These are phyloP conservation scores for Drosophila athabasca DNA, from an alignment of 1,140 invertebrate genomes.

Conservation along the genomic window DNA sequence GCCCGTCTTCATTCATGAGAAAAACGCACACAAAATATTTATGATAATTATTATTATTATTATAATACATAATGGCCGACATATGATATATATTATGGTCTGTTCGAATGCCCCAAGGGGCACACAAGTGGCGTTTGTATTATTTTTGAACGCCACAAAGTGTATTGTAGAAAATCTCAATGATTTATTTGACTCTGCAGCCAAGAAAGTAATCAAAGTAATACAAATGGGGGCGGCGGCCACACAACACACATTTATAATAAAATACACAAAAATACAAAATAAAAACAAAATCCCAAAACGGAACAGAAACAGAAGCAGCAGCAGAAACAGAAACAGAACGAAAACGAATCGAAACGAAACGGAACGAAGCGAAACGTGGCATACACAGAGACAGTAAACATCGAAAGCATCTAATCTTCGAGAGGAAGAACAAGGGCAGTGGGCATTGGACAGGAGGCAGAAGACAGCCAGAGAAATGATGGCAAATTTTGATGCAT, in stretches of 20 bases:
- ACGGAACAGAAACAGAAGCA: conserved; percentile 30
- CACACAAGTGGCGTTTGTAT: conserved; percentile 3
- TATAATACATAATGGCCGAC: conserved; percentile 36
- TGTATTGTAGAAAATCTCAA: conserved; percentile 44
- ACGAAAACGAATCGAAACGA: conserved; percentile 2
- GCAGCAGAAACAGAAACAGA: background rate
- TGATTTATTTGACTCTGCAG: conserved; percentile 62
- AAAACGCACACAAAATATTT: conserved; percentile 19
- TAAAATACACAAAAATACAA: conserved; percentile 56
- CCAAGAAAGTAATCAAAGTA: conserved; percentile 64
- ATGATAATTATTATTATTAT: conserved; percentile 50
- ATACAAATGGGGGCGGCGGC: conserved; percentile 42
- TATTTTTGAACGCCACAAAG: conserved; percentile 43
- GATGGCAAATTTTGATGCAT: conserved; percentile 76
- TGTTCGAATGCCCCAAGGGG: conserved; percentile 36
- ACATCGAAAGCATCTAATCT: conserved; percentile 16
- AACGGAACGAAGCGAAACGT: conserved; percentile 7
- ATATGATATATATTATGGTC: conserved; percentile 33
- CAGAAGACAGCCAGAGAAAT: conserved; percentile 56
- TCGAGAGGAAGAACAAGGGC: conserved; percentile 50
- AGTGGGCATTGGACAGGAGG: conserved; percentile 8
- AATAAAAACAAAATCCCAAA: conserved; percentile 33
- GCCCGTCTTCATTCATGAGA: conserved; percentile 64
- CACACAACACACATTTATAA: conserved; percentile 26
- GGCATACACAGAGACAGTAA: conserved; percentile 34